Percentiles rank a stretch among this genome's conserved stretches.
Conservation (phyloP, 2,888 invertebrate genomes). For the Acanthosepion lycidas region DNA sequence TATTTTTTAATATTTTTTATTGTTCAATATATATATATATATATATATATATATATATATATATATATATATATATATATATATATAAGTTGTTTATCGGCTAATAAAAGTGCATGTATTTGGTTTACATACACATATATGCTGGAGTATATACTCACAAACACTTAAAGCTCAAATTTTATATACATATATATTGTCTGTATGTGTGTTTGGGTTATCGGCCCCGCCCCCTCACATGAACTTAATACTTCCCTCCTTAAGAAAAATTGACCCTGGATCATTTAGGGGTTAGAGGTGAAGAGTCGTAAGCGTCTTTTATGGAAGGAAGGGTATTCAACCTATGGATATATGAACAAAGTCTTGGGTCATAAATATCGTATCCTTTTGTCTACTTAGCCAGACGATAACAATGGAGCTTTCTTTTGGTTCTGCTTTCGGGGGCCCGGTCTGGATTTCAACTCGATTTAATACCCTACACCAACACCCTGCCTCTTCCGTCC, state of each 20-base stretch:
- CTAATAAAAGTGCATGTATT: background rate
- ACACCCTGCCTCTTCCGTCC: background rate
- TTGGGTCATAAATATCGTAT: conserved; percentile 33
- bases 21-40: too few species aligned
- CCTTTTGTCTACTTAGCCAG: background rate
- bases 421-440: background rate
- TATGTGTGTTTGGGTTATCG: background rate
- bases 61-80: too few species aligned
- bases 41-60: too few species aligned
- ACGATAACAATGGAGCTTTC: background rate
- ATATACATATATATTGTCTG: background rate
- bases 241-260: conserved; percentile 1
- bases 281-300: background rate
- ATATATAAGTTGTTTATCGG: background rate
- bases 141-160: background rate
- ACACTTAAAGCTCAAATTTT: background rate
- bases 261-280: conserved; percentile 17
- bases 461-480: background rate
- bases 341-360: background rate
- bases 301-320: conserved; percentile 25
- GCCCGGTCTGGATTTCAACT: background rate
- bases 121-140: background rate
- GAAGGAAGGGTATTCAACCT: background rate
- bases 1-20: too few species aligned
- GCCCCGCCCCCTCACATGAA: background rate